Evolutionary conservation across 2,888 invertebrate genomes (phyloP), one percentile per base, ranked within the genome.

Genomic region (Drosophila nr. fundita): DNA sequence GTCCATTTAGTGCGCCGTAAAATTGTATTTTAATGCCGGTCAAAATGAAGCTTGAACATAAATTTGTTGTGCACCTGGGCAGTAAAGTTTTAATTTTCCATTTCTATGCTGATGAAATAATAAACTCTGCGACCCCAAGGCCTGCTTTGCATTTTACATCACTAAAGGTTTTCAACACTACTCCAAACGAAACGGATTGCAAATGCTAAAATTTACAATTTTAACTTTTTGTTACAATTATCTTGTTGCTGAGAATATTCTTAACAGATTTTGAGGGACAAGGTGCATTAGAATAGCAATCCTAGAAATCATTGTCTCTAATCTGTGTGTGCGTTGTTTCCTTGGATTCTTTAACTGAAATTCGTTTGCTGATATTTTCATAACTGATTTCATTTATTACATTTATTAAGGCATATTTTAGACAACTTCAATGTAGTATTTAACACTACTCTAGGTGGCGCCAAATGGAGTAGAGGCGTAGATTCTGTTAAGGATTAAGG

Each of bases 401-500:
- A 49, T 29, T n/a, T 52, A 30, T n/a, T 15, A n/a, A 11, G n/a
- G 6, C 13, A 21, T 6, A 30, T 18, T 32, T 34, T 34, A 5
- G 6, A 8, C 4, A 15, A 8, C 4, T 15, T 15, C 0, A 7
- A 13, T 18, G 34, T 18, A 27, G 27, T 42, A 15, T 6, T 30
- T 7, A 57, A 10, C 40, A 10, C 57, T 0, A 2, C 11, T 4
- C 2, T 11, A 57, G 57, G 15, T 30, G 42, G 34, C 45, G 68
- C 68, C 52, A 67, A 32, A 32, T 32, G 32, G 11, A 4, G 32
- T 32, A 30, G 21, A 10, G 18, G 30, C 15, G 30, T 34, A 29
- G 40, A 66, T 52, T 30, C 11, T 48, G 45, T 21, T 18, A 29
- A 45, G 45, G n/a, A 32, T 34, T 61, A 34, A 18, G 65, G 30